Evolutionary conservation across 2,113 vertebrate species (phyloP).

Genomic region (Drymodes brunneopygia): DNA sequence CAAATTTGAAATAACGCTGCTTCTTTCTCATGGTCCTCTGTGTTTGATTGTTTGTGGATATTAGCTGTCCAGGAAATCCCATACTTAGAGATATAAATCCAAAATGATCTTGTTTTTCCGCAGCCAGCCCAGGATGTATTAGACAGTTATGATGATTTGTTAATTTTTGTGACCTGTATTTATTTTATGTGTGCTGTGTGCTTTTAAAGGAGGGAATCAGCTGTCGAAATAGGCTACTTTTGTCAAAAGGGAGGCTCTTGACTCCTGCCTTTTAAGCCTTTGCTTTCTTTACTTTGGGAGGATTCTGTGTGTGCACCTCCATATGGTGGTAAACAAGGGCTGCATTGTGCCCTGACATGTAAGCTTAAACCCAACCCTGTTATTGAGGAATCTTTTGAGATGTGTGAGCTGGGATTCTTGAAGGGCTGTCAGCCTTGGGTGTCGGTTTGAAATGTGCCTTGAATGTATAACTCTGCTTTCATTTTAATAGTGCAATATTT

Average conservation of each 20-base stretch:
- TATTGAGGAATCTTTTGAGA: conserved; percentile 69
- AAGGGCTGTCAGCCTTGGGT: conserved; percentile 69
- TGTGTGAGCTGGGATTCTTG: conserved; percentile 68
- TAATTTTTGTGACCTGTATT: conserved; percentile 78
- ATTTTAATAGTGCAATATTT: conserved; percentile 58
- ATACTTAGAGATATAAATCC: conserved; percentile 79
- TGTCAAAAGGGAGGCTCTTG: conserved; percentile 65
- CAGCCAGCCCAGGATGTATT: conserved; percentile 76
- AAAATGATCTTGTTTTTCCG: conserved; percentile 79
- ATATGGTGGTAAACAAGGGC: conserved; percentile 71
- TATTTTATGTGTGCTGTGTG: conserved; percentile 74
- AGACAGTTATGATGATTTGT: conserved; percentile 79
- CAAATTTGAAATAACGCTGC: conserved; percentile 75
- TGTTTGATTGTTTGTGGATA: conserved; percentile 80
- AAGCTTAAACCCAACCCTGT: conserved; percentile 64
- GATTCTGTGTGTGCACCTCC: conserved; percentile 61
- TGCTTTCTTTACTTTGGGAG: conserved; percentile 61
- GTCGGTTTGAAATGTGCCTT: conserved; percentile 66
- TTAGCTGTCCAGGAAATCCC: conserved; percentile 83
- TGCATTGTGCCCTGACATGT: conserved; percentile 69
- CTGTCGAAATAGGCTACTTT: conserved; percentile 70
- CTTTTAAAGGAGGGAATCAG: conserved; percentile 67
- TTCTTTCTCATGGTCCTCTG: conserved; percentile 67
- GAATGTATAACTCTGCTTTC: conserved; percentile 66
- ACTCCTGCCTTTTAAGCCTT: conserved; percentile 64